Evolutionary conservation across 2,113 vertebrate genomes (phyloP).

Genomic region (Hylia prasina): DNA sequence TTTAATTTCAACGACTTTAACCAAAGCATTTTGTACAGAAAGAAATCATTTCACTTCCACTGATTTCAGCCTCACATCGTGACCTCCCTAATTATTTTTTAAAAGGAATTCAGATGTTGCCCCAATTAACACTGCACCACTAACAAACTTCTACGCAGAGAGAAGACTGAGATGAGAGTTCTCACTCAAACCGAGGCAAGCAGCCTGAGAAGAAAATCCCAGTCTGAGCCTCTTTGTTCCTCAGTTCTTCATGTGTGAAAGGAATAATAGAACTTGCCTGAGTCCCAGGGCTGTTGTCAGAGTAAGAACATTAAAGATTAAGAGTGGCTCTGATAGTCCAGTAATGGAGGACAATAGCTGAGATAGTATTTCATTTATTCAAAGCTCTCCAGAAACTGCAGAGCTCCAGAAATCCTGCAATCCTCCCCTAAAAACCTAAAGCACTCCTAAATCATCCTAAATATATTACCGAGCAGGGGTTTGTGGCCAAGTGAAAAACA

Average conservation of each 20-base stretch:
- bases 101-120: neutral
- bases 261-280: neutral
- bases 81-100: neutral
- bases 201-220: neutral
- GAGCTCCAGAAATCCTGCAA: neutral
- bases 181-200: neutral
- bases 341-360: neutral
- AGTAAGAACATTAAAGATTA: conserved; percentile 2
- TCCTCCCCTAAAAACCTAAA: neutral
- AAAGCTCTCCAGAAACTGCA: neutral
- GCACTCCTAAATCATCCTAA: conserved; percentile 8
- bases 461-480: neutral
- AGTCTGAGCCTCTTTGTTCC: neutral
- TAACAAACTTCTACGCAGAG: neutral
- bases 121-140: neutral
- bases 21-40: neutral
- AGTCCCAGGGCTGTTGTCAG: neutral
- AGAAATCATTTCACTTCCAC: neutral
- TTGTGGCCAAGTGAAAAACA: neutral
- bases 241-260: neutral
- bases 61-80: neutral
- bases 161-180: neutral
- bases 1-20: neutral
- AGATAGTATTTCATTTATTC: neutral
- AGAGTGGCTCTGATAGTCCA: neutral